Evolutionary conservation across 2,113 vertebrate genomes (phyloP).

Genomic region (Odontesthes bonariensis): DNA sequence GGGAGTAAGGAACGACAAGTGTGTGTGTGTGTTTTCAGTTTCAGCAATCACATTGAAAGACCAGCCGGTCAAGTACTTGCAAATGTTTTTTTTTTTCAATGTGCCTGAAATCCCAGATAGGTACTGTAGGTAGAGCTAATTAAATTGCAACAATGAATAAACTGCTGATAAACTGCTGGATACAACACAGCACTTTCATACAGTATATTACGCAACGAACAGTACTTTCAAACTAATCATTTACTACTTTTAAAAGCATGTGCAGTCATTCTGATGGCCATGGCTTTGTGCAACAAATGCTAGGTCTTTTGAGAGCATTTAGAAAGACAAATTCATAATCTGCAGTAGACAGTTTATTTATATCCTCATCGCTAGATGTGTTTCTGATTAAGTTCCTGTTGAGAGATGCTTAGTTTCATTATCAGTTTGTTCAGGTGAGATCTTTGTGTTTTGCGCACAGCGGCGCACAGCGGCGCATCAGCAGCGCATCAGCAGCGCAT

Average conservation of each 20-base stretch:
- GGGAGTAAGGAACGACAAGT: slow-evolving; percentile 2
- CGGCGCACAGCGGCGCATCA: slow-evolving; percentile 26
- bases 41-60: background rate
- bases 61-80: slow-evolving; percentile 31
- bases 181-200: background rate
- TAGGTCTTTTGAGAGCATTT: slow-evolving; percentile 15
- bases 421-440: background rate
- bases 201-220: background rate
- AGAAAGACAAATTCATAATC: slow-evolving; percentile 28
- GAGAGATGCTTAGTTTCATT: slow-evolving; percentile 14
- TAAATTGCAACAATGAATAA: slow-evolving; percentile 65
- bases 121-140: background rate
- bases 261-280: slow-evolving; percentile 36
- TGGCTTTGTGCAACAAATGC: slow-evolving; percentile 20
- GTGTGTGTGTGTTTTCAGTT: slow-evolving; percentile 7
- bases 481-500: slow-evolving; percentile 26
- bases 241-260: background rate
- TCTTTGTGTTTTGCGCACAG: background rate
- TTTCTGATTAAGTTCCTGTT: slow-evolving; percentile 16
- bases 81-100: slow-evolving; percentile 36
- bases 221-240: background rate
- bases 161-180: slow-evolving; percentile 10
- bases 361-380: background rate
- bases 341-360: slow-evolving; percentile 18
- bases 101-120: slow-evolving; percentile 18